These are phyloP conservation scores for Pedionomus torquatus DNA, from an alignment of 2,113 vertebrate genomes.

Conservation along the genomic window DNA sequence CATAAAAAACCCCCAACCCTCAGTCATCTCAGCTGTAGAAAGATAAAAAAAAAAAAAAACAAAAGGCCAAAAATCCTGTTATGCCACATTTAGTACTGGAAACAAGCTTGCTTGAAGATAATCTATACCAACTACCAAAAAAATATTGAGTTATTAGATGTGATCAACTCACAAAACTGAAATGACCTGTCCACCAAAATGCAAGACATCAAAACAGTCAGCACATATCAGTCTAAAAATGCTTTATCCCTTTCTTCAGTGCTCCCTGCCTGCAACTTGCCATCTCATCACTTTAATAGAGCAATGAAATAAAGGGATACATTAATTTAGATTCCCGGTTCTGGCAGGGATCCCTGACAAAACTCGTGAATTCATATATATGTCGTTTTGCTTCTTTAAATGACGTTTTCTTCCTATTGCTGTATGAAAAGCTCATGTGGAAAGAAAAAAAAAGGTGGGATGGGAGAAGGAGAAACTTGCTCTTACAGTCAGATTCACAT, in stretches of 20 bases:
- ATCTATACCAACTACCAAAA: not conserved
- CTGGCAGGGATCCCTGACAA: not conserved
- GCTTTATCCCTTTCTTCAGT: not conserved
- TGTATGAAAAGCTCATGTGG: not conserved
- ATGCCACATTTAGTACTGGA: not conserved
- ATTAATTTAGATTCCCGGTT: not conserved
- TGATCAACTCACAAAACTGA: not conserved
- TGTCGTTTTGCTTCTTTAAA: not conserved
- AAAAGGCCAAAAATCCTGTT: not conserved
- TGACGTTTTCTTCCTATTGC: not conserved
- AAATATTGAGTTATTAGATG: not conserved
- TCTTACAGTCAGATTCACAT: not conserved
- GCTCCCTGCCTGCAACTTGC: not conserved
- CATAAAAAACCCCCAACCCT: not conserved
- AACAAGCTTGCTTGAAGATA: not conserved
- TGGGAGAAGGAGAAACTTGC: not conserved
- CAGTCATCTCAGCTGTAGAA: not conserved
- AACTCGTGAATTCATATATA: not conserved
- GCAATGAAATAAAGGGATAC: not conserved
- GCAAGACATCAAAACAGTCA: not conserved
- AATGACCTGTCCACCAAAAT: not conserved
- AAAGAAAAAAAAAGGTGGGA: rapidly evolving
- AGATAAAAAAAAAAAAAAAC: not conserved
- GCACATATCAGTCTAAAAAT: not conserved
- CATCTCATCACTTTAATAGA: not conserved